Conservation (phyloP, 1,140 invertebrate species). For the Temnothorax nylanderi region DNA sequence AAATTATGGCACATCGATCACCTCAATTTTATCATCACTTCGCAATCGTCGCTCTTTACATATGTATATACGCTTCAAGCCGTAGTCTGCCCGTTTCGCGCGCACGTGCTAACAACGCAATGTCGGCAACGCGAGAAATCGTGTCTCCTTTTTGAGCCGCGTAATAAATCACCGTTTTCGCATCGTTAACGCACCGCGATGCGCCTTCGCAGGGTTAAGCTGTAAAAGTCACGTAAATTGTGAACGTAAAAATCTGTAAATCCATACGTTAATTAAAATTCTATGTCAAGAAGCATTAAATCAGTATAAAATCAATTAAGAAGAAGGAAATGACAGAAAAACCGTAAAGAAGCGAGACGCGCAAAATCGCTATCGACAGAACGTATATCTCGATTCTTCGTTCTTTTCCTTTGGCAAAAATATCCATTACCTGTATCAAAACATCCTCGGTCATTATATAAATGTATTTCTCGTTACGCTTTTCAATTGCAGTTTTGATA, state of each 20-base stretch:
- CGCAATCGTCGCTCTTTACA: conserved; percentile 15
- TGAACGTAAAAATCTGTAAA: background rate
- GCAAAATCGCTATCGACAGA: too few species aligned
- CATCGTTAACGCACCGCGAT: conserved; percentile 54
- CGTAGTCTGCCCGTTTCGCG: background rate
- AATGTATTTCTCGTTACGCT: background rate
- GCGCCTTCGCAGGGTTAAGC: conserved; percentile 19
- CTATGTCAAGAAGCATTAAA: background rate
- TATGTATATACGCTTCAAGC: background rate
- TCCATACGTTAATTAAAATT: background rate
- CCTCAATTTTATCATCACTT: conserved; percentile 17
- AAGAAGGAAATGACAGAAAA: background rate
- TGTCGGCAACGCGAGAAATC: conserved; percentile 20
- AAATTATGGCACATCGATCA: conserved; percentile 31
- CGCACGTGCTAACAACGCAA: background rate
- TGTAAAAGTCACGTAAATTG: conserved; percentile 7
- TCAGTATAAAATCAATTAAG: background rate
- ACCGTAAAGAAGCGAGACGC: too few species aligned
- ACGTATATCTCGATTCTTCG: too few species aligned
- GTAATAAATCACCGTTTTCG: conserved; percentile 51
- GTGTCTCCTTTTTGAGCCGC: conserved; percentile 18
- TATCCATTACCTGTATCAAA: background rate
- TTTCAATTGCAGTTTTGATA: background rate
- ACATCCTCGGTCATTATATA: background rate
- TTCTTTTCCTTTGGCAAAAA: conserved; percentile 2